Evolutionary conservation across 2,113 vertebrate genomes (phyloP).

Genomic region (Oncorhynchus keta): DNA sequence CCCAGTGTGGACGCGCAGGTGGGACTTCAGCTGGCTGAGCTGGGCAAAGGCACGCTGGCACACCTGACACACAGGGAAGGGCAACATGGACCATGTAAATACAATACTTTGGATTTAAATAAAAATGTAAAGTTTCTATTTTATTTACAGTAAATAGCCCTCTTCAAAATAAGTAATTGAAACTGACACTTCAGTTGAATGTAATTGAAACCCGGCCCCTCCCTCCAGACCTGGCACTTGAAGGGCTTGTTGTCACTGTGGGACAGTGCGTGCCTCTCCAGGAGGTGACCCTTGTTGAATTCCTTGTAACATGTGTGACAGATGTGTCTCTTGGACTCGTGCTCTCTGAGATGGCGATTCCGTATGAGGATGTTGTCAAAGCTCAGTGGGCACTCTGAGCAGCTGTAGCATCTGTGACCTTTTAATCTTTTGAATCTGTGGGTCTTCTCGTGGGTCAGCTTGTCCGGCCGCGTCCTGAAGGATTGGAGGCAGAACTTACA

Average conservation of each 20-base stretch:
- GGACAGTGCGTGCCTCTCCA: not conserved
- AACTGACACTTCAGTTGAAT: not conserved
- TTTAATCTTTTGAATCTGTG: not conserved
- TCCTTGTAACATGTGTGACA: not conserved
- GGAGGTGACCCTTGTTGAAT: not conserved
- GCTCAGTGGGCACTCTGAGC: not conserved
- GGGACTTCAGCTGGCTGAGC: constrained; percentile 1
- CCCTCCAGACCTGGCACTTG: constrained; percentile 5
- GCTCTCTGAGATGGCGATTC: constrained; percentile 1
- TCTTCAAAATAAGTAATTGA: not conserved
- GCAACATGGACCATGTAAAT: not conserved
- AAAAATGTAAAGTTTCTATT: not conserved
- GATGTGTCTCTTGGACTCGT: not conserved
- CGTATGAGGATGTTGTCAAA: not conserved
- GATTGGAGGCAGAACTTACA: not conserved
- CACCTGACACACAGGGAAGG: not conserved
- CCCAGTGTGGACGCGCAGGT: not conserved
- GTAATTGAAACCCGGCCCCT: not conserved
- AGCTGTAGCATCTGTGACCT: not conserved
- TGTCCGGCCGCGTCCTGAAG: not conserved
- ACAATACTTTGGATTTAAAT: not conserved
- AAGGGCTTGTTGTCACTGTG: not conserved
- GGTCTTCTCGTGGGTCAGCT: not conserved
- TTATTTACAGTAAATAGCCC: not conserved
- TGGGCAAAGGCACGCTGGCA: not conserved